Conservation (phyloP, 53 echinoderm and acorn worm species). For the Antedon mediterranea region DNA sequence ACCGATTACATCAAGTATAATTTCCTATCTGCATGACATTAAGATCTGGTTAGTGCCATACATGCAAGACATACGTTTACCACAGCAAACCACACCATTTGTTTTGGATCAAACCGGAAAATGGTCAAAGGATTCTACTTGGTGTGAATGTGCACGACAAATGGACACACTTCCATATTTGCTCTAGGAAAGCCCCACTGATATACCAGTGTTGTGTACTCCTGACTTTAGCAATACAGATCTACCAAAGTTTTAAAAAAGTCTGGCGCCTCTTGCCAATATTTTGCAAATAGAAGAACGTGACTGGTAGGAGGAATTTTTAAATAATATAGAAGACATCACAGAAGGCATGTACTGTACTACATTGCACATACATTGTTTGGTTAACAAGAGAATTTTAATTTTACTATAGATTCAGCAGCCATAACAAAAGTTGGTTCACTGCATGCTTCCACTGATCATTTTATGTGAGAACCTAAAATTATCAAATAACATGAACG, state of each 20-base stretch:
- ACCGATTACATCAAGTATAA: constrained; percentile 5
- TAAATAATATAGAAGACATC: not conserved
- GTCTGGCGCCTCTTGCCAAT: not conserved
- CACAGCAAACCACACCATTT: constrained; percentile 16
- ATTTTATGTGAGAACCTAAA: too few species aligned
- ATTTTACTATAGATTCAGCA: too few species aligned
- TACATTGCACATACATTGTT: too few species aligned
- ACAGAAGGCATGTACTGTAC: not conserved
- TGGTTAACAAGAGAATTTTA: too few species aligned
- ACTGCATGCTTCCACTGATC: too few species aligned
- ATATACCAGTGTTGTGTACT: not conserved
- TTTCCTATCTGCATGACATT: constrained; percentile 3
- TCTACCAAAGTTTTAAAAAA: not conserved
- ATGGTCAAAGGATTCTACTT: constrained; percentile 6
- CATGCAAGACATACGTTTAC: not conserved
- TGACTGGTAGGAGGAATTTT: too few species aligned
- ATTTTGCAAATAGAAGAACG: not conserved
- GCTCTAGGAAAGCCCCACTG: not conserved
- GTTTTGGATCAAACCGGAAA: not conserved
- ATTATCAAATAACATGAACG: too few species aligned
- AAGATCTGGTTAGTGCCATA: constrained; percentile 9
- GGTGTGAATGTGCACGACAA: not conserved
- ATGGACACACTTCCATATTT: not conserved
- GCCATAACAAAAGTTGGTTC: too few species aligned
- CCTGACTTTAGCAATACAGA: not conserved